Evolutionary conservation across 2,113 vertebrate genomes (phyloP).

Genomic region (Xyrauchen texanus): DNA sequence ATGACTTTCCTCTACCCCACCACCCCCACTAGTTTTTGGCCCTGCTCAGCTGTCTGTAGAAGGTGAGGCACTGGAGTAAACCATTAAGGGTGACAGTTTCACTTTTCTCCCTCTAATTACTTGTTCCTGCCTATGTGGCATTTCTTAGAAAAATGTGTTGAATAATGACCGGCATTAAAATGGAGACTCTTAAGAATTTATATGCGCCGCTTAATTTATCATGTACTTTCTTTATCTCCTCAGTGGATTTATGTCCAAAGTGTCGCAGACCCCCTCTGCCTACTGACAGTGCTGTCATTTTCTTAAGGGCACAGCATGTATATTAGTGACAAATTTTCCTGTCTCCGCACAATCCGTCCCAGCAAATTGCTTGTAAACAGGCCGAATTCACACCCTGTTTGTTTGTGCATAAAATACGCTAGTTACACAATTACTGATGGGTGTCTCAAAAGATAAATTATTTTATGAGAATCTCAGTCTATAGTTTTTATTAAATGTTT

Average conservation of each 20-base stretch:
- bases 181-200: constrained; percentile 99
- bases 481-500: background rate
- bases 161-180: constrained; percentile 99
- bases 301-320: constrained; percentile 98
- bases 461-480: background rate
- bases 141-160: constrained; percentile 99
- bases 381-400: constrained; percentile 82
- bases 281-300: constrained; percentile 95
- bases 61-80: constrained; percentile 90
- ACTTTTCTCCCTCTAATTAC: constrained; percentile 99
- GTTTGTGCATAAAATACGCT: constrained; percentile 75
- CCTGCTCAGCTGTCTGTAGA: constrained; percentile 73
- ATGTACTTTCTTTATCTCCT: constrained; percentile 98
- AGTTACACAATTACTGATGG: background rate
- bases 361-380: constrained; percentile 72
- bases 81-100: constrained; percentile 99
- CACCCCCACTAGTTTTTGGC: constrained; percentile 32
- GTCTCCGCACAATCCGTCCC: constrained; percentile 85
- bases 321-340: constrained; percentile 86
- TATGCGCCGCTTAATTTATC: constrained; percentile 98
- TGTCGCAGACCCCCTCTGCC: constrained; percentile 84
- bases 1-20: constrained; percentile 29
- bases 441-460: background rate
- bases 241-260: constrained; percentile 97
- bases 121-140: constrained; percentile 99